A percentile compares a stretch with the other conserved stretches of the same genome.
Conservation (phyloP, 2,113 vertebrate genomes). For the Malurus elegans region DNA sequence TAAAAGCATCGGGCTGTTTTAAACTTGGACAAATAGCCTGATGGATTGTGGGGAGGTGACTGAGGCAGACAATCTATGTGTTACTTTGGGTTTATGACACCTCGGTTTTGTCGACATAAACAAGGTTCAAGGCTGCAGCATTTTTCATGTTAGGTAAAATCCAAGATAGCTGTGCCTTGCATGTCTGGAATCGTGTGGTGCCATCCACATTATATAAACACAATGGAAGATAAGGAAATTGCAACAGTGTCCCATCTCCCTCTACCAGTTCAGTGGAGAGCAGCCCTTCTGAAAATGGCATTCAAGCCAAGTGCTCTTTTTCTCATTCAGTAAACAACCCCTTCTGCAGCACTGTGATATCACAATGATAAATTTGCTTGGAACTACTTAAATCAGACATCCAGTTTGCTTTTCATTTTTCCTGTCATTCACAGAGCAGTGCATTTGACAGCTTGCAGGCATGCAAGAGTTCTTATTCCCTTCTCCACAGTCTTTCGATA, state of each 20-base stretch:
- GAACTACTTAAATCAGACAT: slow-evolving; percentile 1
- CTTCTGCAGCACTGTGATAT: slow-evolving; percentile 12
- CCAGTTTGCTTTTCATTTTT: neutral
- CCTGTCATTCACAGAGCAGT: neutral
- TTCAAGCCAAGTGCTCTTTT: neutral
- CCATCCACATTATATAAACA: neutral
- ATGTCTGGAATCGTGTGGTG: neutral
- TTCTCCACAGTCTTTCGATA: neutral
- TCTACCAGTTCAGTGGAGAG: neutral
- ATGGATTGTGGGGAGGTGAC: neutral
- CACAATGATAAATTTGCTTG: neutral
- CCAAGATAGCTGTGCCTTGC: neutral
- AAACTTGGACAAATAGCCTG: neutral
- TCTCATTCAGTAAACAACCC: neutral
- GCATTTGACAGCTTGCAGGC: neutral
- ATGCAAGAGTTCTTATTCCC: neutral
- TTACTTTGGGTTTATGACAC: neutral
- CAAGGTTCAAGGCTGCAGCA: neutral
- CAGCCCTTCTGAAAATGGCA: neutral
- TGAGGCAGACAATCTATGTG: neutral
- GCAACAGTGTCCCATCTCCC: neutral
- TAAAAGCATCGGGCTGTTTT: neutral
- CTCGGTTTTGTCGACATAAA: neutral
- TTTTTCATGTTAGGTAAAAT: neutral
- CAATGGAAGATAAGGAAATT: neutral